Base-by-base conservation (phyloP, 2,888 invertebrate species). In the Mythimna pallens region DNA sequence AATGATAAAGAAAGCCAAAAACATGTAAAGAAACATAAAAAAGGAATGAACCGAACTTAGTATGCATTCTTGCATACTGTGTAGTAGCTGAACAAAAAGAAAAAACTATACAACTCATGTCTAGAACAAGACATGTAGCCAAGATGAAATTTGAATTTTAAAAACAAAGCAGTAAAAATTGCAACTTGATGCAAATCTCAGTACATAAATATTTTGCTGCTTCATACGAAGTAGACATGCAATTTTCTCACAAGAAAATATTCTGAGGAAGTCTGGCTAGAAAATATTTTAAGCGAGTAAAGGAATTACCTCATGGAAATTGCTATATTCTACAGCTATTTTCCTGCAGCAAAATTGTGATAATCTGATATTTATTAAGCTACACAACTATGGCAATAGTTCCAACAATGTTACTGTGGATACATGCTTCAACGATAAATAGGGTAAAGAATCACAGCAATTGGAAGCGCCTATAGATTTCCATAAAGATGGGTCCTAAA, bases 131-230 rank as follows among this genome's bases (percentile, higher is more conserved):
- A 52, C 59, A 61, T 64, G 40, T 4, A 63, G 61, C 22, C 6
- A 55, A 65, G 43, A 74, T 64, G 64, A 74, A 78, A 80, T 80
- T 73, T 78, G 34, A 78, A 76, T 52, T 78, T 80, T 30, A 52
- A 67, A 77, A 80, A 64, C 17, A 64, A n/a, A 59, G 62, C 62
- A 47, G 22, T 63, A 73, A 12, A 65, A 36, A 63, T 65, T 57
- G 57, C 52, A 20, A 54, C 22, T 64, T 54, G 63, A 70, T 70
- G 70, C 62, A 77, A 77, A 79, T 78, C 34, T 73, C 22, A n/a
- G 65, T 72, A 47, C 79, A 65, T 47, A 79, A 62, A 73, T 79
- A 79, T 73, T 43, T 43, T 71, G 43, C 17, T 52, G 62, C 34
- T 30, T 52, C 55, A 43, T 36, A 25, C 43, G 20, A 57, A 22